Conservation (phyloP, 2,888 invertebrate species). For the Scaptodrosophila latifasciaeformis region DNA sequence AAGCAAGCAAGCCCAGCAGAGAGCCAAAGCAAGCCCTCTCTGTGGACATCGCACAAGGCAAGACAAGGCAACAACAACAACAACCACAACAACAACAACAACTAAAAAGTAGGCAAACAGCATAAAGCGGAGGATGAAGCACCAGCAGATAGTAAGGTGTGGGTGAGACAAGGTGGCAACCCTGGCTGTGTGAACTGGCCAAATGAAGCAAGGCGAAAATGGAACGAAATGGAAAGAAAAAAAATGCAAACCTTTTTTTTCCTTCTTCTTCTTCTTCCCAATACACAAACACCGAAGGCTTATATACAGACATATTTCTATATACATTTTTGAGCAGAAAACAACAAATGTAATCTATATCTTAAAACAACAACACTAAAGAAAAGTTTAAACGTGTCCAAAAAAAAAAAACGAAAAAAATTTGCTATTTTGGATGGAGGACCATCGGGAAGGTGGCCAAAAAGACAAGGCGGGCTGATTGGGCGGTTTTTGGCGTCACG, state of each 20-base stretch:
- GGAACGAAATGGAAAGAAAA: no score
- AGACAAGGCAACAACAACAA: no score
- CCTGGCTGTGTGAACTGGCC: no score
- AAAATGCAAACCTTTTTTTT: slow-evolving; percentile 1
- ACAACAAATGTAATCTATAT: slow-evolving; percentile 62
- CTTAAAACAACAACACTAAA: slow-evolving; percentile 31
- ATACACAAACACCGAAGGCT: no score
- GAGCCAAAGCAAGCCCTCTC: no score
- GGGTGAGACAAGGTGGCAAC: not conserved
- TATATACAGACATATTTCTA: not conserved
- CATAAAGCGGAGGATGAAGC: no score
- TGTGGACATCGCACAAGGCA: no score
- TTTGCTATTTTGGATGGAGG: not conserved
- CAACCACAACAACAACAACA: slow-evolving; percentile 2
- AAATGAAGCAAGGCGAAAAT: slow-evolving; percentile 7
- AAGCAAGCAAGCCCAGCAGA: no score
- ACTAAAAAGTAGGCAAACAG: not conserved
- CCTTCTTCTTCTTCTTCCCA: no score
- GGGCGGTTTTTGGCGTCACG: slow-evolving; percentile 40
- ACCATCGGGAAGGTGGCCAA: not conserved
- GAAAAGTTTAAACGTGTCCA: slow-evolving; percentile 25
- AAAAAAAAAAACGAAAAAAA: slow-evolving; percentile 12
- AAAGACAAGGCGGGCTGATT: not conserved
- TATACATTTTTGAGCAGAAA: slow-evolving; percentile 38
- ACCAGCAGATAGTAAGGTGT: no score